phyloP scores from a whole-genome alignment of 1,140 invertebrate genomes.

The Condylostylus longicornis region DNA sequence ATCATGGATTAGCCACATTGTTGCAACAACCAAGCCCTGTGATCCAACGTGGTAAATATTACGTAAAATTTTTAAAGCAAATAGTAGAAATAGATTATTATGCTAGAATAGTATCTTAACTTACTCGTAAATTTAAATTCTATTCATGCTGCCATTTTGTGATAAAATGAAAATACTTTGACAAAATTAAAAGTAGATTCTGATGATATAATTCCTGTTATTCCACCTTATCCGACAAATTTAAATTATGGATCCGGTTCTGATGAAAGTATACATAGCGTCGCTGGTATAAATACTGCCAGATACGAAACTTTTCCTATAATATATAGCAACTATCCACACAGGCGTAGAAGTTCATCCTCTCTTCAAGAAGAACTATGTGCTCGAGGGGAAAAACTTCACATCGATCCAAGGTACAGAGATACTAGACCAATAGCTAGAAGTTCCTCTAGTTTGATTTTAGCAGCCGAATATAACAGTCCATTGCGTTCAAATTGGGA shows the following conservation, averaged over 20 bases:
- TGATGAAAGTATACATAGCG: slow-evolving; percentile 7
- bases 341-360: slow-evolving; percentile 24
- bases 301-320: not conserved
- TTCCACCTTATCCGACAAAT: too few species aligned
- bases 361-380: slow-evolving; percentile 28
- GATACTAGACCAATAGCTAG: slow-evolving; percentile 26
- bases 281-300: not conserved
- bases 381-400: slow-evolving; percentile 23
- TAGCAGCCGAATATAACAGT: slow-evolving; percentile 21
- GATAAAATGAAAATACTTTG: too few species aligned
- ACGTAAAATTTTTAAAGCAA: too few species aligned
- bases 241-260: slow-evolving; percentile 6
- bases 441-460: slow-evolving; percentile 24
- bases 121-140: too few species aligned
- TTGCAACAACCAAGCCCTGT: slow-evolving; percentile 80
- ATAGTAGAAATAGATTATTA: not conserved
- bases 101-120: too few species aligned
- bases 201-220: too few species aligned
- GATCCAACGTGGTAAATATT: slow-evolving; percentile 56
- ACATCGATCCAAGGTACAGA: slow-evolving; percentile 29
- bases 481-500: slow-evolving; percentile 14
- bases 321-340: not conserved
- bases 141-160: too few species aligned
- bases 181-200: too few species aligned
- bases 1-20: slow-evolving; percentile 87